These are phyloP conservation scores for Lagopus muta DNA, from an alignment of 2,113 vertebrate genomes.

Conservation along the genomic window DNA sequence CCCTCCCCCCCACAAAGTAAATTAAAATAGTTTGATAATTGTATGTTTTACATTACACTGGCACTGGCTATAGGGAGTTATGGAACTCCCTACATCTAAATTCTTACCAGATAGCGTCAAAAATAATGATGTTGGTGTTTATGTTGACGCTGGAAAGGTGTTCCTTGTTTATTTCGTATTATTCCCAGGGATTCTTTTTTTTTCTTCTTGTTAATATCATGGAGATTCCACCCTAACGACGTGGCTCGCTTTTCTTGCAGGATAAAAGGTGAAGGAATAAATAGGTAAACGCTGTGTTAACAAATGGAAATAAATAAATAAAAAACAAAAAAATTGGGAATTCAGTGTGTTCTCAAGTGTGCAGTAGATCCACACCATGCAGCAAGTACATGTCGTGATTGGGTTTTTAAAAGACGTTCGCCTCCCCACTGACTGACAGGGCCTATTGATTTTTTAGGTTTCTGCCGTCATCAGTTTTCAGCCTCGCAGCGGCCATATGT, in stretches of 20 bases:
- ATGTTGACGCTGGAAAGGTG: constrained; percentile 76
- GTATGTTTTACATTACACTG: constrained; percentile 57
- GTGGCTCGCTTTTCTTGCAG: background rate
- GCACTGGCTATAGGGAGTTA: background rate
- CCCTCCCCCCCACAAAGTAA: constrained; percentile 44
- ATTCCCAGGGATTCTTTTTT: constrained; percentile 69
- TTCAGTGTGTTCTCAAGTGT: constrained; percentile 83
- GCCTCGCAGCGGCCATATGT: constrained; percentile 86
- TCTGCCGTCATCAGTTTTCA: constrained; percentile 90
- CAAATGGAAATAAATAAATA: background rate
- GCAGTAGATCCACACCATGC: constrained; percentile 74
- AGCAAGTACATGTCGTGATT: constrained; percentile 85
- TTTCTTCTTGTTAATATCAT: constrained; percentile 36
- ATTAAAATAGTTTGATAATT: constrained; percentile 68
- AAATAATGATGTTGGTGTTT: constrained; percentile 84
- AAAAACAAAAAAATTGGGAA: constrained; percentile 63
- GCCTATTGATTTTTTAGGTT: constrained; percentile 90
- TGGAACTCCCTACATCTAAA: constrained; percentile 80
- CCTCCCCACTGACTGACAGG: constrained; percentile 85
- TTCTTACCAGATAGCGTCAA: constrained; percentile 85
- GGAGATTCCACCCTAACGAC: constrained; percentile 18
- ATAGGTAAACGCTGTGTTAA: constrained; percentile 27
- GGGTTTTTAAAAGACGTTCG: constrained; percentile 88
- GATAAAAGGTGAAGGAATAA: constrained; percentile 39
- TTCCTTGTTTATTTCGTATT: constrained; percentile 80